Evolutionary conservation across 2,888 invertebrate genomes (phyloP).

Genomic region (Axea sp.): DNA sequence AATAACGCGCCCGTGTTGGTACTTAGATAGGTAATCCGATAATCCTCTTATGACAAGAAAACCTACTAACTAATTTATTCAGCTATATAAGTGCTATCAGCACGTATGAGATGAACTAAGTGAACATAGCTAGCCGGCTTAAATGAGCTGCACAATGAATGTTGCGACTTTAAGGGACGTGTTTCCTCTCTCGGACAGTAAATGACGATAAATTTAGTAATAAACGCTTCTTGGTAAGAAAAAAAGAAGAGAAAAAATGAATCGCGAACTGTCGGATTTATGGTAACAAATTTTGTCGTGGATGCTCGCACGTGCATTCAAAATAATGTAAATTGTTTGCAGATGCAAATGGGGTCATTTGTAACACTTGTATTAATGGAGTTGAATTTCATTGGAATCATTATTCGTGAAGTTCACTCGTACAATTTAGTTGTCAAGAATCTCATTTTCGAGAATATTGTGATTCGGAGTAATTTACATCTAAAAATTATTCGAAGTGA

Average conservation of each 20-base stretch:
- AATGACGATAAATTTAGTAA: constrained; percentile 28
- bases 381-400: constrained; percentile 25
- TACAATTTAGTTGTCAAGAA: constrained; percentile 22
- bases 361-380: constrained; percentile 27
- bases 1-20: constrained; percentile 38
- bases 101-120: constrained; percentile 46
- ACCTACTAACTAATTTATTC: constrained; percentile 51
- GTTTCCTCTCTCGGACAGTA: constrained; percentile 29
- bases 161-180: constrained; percentile 14
- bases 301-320: background rate
- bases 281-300: constrained; percentile 12
- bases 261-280: constrained; percentile 9
- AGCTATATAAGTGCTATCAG: constrained; percentile 48
- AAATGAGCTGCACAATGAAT: constrained; percentile 34
- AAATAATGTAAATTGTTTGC: constrained; percentile 21
- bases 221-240: background rate
- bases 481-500: too few species aligned
- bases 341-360: constrained; percentile 5
- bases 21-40: constrained; percentile 45
- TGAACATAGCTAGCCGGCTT: constrained; percentile 35
- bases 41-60: constrained; percentile 55
- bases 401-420: constrained; percentile 21
- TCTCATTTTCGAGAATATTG: constrained; percentile 26
- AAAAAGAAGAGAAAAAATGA: too few species aligned
- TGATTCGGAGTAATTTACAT: too few species aligned